Conservation (phyloP, 2,113 vertebrate genomes). For the Limnothrissa miodon region DNA sequence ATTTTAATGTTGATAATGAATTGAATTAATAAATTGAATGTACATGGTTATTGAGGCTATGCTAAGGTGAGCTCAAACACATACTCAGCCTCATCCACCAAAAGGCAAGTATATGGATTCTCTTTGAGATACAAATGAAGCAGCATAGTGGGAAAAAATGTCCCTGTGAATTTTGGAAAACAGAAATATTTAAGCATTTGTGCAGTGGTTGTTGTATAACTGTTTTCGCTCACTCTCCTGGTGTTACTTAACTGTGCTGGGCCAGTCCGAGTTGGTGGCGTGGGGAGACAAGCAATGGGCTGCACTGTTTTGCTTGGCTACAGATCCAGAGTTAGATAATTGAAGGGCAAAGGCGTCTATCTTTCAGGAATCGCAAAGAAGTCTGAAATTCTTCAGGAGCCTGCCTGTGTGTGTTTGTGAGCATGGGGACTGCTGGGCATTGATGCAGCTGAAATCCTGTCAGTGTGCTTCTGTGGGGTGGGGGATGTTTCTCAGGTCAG, state of each 20-base stretch:
- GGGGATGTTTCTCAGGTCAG: not conserved
- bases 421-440: not conserved
- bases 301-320: slow-evolving; percentile 39
- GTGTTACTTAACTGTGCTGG: not conserved
- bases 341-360: slow-evolving; percentile 52
- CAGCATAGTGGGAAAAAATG: not conserved
- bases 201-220: not conserved
- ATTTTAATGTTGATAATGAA: not conserved
- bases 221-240: not conserved
- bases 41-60: no score
- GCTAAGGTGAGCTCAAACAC: no score
- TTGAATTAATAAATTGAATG: no score
- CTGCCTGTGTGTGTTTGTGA: slow-evolving; percentile 27
- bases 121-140: not conserved
- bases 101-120: not conserved
- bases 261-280: not conserved
- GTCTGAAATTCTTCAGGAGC: slow-evolving; percentile 59
- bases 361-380: slow-evolving; percentile 49
- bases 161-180: not conserved
- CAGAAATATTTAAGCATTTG: not conserved
- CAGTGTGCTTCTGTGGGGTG: not conserved
- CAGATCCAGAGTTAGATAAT: slow-evolving; percentile 56
- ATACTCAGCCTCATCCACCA: not conserved
- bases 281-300: not conserved
- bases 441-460: not conserved